Evolutionary conservation across 37 sponge, comb jelly and placozoan genomes (phyloP).

Genomic region (Theonella swinhoei): DNA sequence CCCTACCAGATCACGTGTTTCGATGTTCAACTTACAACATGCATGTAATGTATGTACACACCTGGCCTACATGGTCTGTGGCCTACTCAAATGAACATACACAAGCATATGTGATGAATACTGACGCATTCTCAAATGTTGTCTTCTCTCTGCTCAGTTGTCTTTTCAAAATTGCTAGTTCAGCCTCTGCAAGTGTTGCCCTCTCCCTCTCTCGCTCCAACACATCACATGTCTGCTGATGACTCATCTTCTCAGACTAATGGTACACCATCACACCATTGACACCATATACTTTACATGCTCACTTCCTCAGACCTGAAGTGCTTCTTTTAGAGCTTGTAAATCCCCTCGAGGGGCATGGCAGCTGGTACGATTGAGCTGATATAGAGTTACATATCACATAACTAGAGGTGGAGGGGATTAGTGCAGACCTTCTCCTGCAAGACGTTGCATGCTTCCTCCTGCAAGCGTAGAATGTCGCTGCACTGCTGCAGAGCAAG

Average conservation of each 20-base stretch:
- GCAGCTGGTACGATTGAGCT: too few species aligned
- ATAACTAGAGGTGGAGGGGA: too few species aligned
- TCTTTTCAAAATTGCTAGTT: slow-evolving; percentile 37
- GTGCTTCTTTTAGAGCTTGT: neutral
- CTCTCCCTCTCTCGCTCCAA: slow-evolving; percentile 49
- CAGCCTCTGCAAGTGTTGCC: slow-evolving; percentile 39
- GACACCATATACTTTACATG: neutral
- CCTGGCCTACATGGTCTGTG: too few species aligned
- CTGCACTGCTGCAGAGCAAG: slow-evolving; percentile 37
- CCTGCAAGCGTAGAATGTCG: slow-evolving; percentile 44
- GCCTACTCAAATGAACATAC: too few species aligned
- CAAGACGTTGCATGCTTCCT: neutral
- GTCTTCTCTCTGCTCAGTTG: slow-evolving; percentile 77
- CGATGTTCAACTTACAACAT: too few species aligned
- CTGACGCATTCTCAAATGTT: slow-evolving; percentile 86
- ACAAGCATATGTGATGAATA: too few species aligned
- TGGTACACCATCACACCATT: neutral
- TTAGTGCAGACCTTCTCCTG: neutral
- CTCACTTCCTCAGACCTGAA: neutral
- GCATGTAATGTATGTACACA: too few species aligned
- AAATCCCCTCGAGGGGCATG: neutral
- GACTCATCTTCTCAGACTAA: slow-evolving; percentile 55
- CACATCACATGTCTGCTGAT: slow-evolving; percentile 31
- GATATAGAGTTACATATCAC: too few species aligned
- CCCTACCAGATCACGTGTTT: too few species aligned